These are phyloP conservation scores for Pipistrellus nathusii DNA, from an alignment of 2,797 vertebrate species.

Conservation along the genomic window DNA sequence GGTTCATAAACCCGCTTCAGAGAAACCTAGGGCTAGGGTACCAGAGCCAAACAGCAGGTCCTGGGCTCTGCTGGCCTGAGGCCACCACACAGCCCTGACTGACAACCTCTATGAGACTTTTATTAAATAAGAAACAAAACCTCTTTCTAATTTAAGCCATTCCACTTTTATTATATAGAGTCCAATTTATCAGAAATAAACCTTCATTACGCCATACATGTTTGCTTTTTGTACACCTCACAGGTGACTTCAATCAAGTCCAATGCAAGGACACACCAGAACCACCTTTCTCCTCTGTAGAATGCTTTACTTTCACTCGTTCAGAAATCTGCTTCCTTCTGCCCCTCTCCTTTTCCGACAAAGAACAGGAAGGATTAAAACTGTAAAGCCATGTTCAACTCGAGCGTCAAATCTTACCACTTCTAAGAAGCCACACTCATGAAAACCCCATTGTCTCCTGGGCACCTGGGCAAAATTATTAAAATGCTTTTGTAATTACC, in stretches of 20 bases:
- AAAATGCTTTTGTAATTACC: slow-evolving; percentile 66
- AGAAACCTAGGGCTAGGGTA: neutral
- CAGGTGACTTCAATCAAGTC: neutral
- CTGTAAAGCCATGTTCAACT: slow-evolving; percentile 6
- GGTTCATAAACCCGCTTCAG: neutral
- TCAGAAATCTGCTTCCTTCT: slow-evolving; percentile 39
- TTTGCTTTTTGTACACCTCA: neutral
- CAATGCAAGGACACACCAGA: neutral
- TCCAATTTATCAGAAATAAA: slow-evolving; percentile 1
- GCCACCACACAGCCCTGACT: neutral
- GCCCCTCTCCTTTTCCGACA: neutral
- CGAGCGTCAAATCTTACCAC: slow-evolving; percentile 46
- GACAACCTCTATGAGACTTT: neutral
- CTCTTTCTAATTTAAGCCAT: neutral
- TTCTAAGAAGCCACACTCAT: slow-evolving; percentile 55
- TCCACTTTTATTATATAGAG: neutral
- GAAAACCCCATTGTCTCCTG: slow-evolving; percentile 48
- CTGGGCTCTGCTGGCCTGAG: neutral
- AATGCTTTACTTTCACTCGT: neutral
- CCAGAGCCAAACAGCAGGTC: neutral
- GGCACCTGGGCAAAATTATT: slow-evolving; percentile 63
- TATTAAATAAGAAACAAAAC: slow-evolving; percentile 19
- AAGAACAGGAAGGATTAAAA: slow-evolving; percentile 35
- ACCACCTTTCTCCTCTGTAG: neutral
- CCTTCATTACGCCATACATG: neutral